These are phyloP conservation scores for Calephelis nemesis DNA, from an alignment of 1,140 invertebrate genomes.

Conservation along the genomic window DNA sequence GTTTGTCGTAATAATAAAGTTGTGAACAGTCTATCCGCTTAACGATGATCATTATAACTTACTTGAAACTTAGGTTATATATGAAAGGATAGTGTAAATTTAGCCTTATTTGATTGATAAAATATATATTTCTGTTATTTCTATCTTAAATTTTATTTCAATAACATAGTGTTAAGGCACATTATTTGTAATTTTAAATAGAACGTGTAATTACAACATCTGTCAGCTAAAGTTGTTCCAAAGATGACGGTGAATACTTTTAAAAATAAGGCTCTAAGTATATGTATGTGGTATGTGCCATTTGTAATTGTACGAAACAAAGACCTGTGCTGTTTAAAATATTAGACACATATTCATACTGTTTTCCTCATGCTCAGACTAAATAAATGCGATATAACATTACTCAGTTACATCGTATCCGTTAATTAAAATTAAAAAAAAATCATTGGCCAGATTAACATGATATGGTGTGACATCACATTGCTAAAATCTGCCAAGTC, in stretches of 20 bases:
- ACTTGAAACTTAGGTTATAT: background rate
- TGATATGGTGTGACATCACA: too few species aligned
- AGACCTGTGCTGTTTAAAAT: too few species aligned
- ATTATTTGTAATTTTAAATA: conserved; percentile 5
- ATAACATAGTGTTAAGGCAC: background rate
- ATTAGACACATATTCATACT: too few species aligned
- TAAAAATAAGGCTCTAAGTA: conserved; percentile 15
- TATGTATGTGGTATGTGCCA: conserved; percentile 7
- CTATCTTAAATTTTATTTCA: conserved; percentile 23
- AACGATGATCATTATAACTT: too few species aligned
- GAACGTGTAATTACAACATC: background rate
- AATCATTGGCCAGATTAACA: too few species aligned
- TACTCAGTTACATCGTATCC: too few species aligned
- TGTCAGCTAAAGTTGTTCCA: background rate
- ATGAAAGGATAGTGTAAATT: conserved; percentile 1
- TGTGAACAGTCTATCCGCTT: too few species aligned
- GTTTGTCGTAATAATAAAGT: too few species aligned
- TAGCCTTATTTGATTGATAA: background rate
- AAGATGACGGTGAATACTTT: background rate
- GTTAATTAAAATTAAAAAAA: too few species aligned
- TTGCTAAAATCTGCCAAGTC: too few species aligned
- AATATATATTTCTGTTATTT: conserved; percentile 18
- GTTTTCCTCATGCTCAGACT: too few species aligned
- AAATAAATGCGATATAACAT: too few species aligned
- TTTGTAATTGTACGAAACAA: background rate